These are phyloP conservation scores for Aphidius colemani DNA, from an alignment of 2,888 invertebrate genomes.

Conservation along the genomic window DNA sequence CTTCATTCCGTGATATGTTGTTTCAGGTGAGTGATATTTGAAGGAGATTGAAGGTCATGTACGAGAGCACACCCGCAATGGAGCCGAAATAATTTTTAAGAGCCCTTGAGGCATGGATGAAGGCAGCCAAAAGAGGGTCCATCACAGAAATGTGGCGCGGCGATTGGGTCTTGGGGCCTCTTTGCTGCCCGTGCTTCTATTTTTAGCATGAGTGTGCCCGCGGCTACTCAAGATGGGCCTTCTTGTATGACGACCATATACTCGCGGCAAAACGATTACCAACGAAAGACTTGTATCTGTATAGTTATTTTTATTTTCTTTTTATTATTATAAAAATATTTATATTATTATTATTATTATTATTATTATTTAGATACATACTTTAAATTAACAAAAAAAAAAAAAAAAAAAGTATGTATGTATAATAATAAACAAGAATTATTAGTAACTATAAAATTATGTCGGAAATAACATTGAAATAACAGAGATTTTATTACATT, in stretches of 20 bases:
- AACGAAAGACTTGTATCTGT: neutral
- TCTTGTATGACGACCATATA: conserved; percentile 18
- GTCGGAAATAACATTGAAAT: too few relatives aligned
- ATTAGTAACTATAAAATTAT: too few relatives aligned
- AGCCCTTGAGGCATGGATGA: neutral
- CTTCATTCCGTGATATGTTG: conserved; percentile 5
- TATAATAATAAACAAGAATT: too few relatives aligned
- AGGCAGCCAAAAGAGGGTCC: conserved; percentile 18
- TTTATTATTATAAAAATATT: neutral
- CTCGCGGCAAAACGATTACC: neutral
- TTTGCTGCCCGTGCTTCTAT: conserved; percentile 62
- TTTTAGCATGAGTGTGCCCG: conserved; percentile 20
- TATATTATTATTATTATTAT: too few relatives aligned
- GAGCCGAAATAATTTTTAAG: conserved; percentile 17
- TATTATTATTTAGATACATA: too few relatives aligned
- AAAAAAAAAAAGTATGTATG: too few relatives aligned
- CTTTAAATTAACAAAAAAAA: too few relatives aligned
- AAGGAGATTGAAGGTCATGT: conserved; percentile 14
- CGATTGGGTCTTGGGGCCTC: conserved; percentile 80
- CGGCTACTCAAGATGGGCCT: neutral
- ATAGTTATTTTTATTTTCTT: neutral
- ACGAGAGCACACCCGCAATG: conserved; percentile 15
- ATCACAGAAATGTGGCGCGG: conserved; percentile 41
- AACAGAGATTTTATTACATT: too few relatives aligned
- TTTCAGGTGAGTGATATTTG: too few relatives aligned